phyloP scores from a whole-genome alignment of 2,797 vertebrate genomes.

The Scleropages formosus region DNA sequence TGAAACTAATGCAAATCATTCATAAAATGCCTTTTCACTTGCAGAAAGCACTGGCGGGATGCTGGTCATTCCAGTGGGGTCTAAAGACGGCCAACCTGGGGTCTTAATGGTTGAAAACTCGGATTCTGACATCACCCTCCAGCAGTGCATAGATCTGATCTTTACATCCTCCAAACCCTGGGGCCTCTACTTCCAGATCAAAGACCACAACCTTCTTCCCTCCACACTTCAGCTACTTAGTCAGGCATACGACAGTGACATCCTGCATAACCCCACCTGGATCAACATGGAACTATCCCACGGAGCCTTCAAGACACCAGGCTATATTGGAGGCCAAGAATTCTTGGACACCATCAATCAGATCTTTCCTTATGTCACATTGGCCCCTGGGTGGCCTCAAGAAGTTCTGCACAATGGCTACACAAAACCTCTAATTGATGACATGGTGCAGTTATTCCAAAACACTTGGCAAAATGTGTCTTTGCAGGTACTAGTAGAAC shows the following conservation, averaged over 20 bases:
- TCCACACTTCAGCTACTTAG: constrained; percentile 60
- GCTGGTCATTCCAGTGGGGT: constrained; percentile 59
- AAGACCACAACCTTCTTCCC: constrained; percentile 57
- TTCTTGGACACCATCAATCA: constrained; percentile 60
- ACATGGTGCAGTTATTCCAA: constrained; percentile 60
- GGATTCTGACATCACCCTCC: constrained; percentile 39
- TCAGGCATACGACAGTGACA: constrained; percentile 45
- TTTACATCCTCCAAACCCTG: constrained; percentile 44
- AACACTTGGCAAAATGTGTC: constrained; percentile 66
- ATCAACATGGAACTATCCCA: constrained; percentile 63
- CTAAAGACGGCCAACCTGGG: constrained; percentile 35
- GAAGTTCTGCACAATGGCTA: constrained; percentile 59
- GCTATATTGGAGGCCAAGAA: constrained; percentile 55
- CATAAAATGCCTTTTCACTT: no score
- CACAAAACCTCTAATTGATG: constrained; percentile 49
- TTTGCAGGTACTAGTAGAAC: constrained; percentile 57
- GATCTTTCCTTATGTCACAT: constrained; percentile 69
- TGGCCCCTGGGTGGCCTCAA: constrained; percentile 67
- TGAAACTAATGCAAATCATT: no score
- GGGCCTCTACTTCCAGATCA: constrained; percentile 65
- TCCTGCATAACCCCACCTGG: constrained; percentile 69
- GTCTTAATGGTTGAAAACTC: constrained; percentile 52
- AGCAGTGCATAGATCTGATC: constrained; percentile 59
- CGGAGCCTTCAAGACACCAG: constrained; percentile 47
- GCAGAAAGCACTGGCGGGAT: constrained; percentile 64